Conservation (phyloP, 2,797 vertebrate genomes). For the Tamandua tetradactyla region DNA sequence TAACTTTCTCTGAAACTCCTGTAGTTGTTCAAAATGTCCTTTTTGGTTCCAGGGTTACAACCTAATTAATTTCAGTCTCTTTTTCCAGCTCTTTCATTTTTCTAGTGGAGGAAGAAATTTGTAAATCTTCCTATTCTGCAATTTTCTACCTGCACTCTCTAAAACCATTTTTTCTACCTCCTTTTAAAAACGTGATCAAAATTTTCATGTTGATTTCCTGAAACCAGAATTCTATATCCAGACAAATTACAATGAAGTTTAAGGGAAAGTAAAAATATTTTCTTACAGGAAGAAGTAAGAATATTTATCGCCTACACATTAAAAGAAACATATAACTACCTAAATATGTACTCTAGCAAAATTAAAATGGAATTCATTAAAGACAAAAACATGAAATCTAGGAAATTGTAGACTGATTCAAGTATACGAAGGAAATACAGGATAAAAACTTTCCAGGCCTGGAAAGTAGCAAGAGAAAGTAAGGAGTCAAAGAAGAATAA, state of each 20-base stretch:
- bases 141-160: too few relatives aligned
- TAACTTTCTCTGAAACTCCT: too few relatives aligned
- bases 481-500: background rate
- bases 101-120: too few relatives aligned
- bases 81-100: too few relatives aligned
- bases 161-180: background rate
- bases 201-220: background rate
- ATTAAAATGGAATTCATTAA: background rate
- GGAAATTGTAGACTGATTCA: background rate
- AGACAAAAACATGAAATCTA: background rate
- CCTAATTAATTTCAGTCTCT: too few relatives aligned
- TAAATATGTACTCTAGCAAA: background rate
- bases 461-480: background rate
- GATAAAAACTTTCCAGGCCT: background rate
- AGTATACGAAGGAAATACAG: background rate
- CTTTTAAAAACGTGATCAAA: background rate
- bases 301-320: background rate
- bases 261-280: background rate
- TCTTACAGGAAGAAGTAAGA: background rate
- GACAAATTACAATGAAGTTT: background rate
- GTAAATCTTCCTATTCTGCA: too few relatives aligned
- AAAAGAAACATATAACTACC: background rate
- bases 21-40: too few relatives aligned
- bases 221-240: background rate
- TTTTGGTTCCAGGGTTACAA: too few relatives aligned